Base-by-base conservation (phyloP, 2,888 invertebrate species). In the Mayetiola destructor region DNA sequence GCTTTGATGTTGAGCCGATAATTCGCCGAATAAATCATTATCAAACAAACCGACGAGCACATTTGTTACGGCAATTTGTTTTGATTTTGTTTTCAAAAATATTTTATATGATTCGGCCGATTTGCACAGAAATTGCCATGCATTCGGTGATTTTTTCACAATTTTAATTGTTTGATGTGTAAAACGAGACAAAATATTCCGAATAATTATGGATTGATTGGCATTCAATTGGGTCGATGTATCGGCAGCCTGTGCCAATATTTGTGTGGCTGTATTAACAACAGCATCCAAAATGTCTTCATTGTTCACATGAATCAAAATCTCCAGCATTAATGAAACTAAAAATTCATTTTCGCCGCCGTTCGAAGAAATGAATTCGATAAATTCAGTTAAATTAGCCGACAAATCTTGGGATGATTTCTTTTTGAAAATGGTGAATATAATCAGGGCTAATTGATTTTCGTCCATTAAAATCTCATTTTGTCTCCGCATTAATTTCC, bases 401-500 rank as follows among this genome's bases (percentile, higher is more conserved):
- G 8, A 18, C 9, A 54, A 29, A 10, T 55, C 55, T 3, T 2
- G 20, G 1, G 35, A 36, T 55, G 35, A 23, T 23, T 35, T 36
- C 16, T 54, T 42, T 14, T 40, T 40, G 9, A 85, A 62, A 57
- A 83, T 69, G 12, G 79, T 80, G 61, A 78, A 81, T 1, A 87
- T 65, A 20, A 81, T 72, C 37, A 84, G 70, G 0, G 79, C 73
- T 18, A 84, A 68, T 65, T 87, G 86, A 60, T 84, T 79, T 36
- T 77, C 70, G 64, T 88, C 87, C 60, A 84, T 67, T 29, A 76
- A 61, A 39, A 88, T 73, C 66, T 86, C 87, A 57, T 77, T 71
- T 59, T 71, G 72, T 42, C 78, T 75, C 32, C 32, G 27, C 20
- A 39, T n/a, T 6, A 36, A 14, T 18, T 42, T 30, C 67, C 66